These are phyloP conservation scores for Crotalus horridus DNA, from an alignment of 2,113 vertebrate species.

Conservation along the genomic window DNA sequence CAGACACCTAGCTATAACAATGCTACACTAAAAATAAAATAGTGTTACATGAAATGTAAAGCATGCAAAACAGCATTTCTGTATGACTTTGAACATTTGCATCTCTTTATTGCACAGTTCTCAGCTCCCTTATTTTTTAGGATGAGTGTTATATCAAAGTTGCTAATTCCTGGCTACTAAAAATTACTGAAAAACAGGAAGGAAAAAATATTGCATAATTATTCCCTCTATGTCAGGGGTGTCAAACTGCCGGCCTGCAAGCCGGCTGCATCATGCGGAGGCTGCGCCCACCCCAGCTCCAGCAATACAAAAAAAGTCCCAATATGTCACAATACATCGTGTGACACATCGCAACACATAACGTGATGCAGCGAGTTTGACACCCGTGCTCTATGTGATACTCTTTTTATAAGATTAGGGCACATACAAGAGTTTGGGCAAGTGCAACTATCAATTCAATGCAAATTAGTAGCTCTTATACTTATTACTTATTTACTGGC, in stretches of 20 bases:
- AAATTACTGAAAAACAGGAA: not conserved
- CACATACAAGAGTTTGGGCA: not conserved
- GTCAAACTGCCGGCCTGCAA: too few species aligned
- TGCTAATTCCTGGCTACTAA: not conserved
- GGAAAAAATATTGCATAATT: not conserved
- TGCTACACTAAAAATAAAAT: not conserved
- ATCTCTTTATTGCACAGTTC: not conserved
- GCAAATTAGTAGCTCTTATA: not conserved
- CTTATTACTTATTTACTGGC: not conserved
- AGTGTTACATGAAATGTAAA: not conserved
- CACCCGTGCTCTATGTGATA: not conserved
- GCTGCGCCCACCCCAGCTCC: too few species aligned
- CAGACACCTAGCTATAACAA: not conserved
- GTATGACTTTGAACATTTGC: not conserved
- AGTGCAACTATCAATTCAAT: not conserved
- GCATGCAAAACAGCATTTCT: not conserved
- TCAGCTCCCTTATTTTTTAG: not conserved
- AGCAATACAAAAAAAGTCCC: too few species aligned
- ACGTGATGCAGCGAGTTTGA: too few species aligned
- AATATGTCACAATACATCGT: too few species aligned
- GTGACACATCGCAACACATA: too few species aligned
- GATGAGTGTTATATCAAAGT: not conserved
- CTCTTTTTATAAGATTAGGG: not conserved
- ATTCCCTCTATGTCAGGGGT: too few species aligned
- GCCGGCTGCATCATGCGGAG: too few species aligned